A percentile compares a stretch with the other conserved stretches of the same genome.
These are phyloP conservation scores for Phlogophora meticulosa DNA, from an alignment of 2,888 invertebrate genomes.

Conservation along the genomic window DNA sequence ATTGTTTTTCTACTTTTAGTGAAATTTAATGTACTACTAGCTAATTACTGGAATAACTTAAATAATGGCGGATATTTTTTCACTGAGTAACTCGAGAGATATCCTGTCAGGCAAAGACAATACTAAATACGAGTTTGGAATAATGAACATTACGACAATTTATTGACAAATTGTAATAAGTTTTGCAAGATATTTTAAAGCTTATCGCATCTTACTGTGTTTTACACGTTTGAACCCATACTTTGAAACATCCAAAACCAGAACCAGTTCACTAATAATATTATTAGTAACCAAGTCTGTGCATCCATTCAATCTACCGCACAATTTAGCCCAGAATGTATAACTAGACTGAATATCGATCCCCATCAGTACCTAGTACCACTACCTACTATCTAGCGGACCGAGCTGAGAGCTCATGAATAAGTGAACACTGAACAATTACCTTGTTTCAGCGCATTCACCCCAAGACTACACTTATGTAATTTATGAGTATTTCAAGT, in stretches of 20 bases:
- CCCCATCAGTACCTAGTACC: background rate
- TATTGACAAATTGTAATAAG: too few species aligned
- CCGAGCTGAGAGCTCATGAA: constrained; percentile 59
- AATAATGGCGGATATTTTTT: too few species aligned
- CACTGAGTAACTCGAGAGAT: too few species aligned
- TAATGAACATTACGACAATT: too few species aligned
- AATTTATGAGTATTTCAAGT: constrained; percentile 51
- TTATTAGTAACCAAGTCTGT: background rate
- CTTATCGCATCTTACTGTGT: background rate
- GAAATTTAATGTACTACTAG: background rate
- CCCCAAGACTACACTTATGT: constrained; percentile 62
- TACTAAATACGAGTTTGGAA: too few species aligned
- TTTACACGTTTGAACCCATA: background rate
- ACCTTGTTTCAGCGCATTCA: constrained; percentile 69
- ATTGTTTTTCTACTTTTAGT: background rate
- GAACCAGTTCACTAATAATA: background rate
- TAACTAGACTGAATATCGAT: constrained; percentile 43
- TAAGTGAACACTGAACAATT: constrained; percentile 60
- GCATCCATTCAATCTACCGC: background rate
- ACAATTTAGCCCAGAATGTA: constrained; percentile 20
- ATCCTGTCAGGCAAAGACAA: too few species aligned
- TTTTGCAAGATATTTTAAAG: too few species aligned
- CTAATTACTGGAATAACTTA: too few species aligned
- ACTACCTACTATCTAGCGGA: constrained; percentile 3
- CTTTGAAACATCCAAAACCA: background rate